Evolutionary conservation across 2,797 vertebrate genomes (phyloP), one percentile per base, ranked within the genome.

Genomic region (Acridotheres tristis): DNA sequence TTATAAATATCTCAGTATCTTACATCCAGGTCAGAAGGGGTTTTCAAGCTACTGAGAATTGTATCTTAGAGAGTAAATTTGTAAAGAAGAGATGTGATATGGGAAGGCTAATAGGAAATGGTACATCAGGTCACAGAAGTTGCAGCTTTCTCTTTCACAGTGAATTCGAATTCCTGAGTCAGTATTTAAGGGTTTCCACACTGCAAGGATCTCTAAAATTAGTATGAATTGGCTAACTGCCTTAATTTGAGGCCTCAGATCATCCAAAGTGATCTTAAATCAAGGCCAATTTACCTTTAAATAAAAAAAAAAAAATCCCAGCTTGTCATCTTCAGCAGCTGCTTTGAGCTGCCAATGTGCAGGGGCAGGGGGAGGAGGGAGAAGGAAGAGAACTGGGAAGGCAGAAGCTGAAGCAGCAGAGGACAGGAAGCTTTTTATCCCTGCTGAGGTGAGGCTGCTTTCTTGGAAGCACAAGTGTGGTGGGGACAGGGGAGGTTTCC

Each of bases 391-490:
- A 59, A 21, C 51, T 10, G 73, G 68, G 71, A 53, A 91, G 54
- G 90, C 93, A 96, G 88, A 71, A 95, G 74, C 92, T 90, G 90
- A 53, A 67, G 86, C 83, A 69, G 92, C 86, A 93, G 73, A 90
- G 83, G 73, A 18, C 54, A 75, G 91, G 76, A 85, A 74, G 30
- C 16, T 0, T 59, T 86, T 72, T 68, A 27, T 67, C 68, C 0
- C 0, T 80, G 78, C 79, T n/a, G 62, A 93, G 89, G 93, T 93
- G 74, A 93, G 73, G 65, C 57, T 80, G 57, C 78, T 45, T 25
- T 36, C 40, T 72, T 45, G 29, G 22, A 18, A 57, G 18, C 29
- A 73, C 55, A 16, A 5, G 2, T 16, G 17, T 53, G 45, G 10
- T 23, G 45, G 65, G 47, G 48, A 36, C 34, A 26, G 1, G 3